Base-by-base conservation (phyloP, 2,113 vertebrate genomes). In the Gobio gobio region DNA sequence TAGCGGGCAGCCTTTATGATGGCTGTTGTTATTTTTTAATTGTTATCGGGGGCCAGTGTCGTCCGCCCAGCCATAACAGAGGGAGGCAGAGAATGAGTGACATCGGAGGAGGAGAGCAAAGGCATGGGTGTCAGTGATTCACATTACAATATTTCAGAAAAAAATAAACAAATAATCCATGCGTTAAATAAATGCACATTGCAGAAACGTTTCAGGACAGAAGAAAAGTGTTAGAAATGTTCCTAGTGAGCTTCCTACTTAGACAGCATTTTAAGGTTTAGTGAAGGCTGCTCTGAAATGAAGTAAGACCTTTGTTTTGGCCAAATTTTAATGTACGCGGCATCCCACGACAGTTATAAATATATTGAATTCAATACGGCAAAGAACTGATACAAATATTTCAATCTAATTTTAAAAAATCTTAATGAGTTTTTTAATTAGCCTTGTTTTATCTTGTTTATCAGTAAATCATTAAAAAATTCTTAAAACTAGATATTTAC, bases 21-120 rank as follows among this genome's bases (percentile, higher is more conserved):
- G 70, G 74, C 84, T 84, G 82, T 83, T 88, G 87, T 88, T 86
- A 88, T 88, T 88, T 88, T 86, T 88, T 68, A 88, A 86, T 88
- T 88, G 87, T 85, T 88, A 78, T 63, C 64, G 13, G 82, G 80
- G 76, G 63, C 80, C 66, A 58, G 78, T 82, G 85, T 86, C 85
- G 22, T 82, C 78, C 83, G 22, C 78, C 64, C 70, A 70, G 84
- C 76, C 54, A 81, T 74, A 78, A 80, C 51, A 18, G 76, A 54
- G 40, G 80, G 51, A 68, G 80, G 26, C 66, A 61, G 29, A 36
- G 64, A 43, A 43, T 66, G 78, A 74, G 43, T 74, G 85, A 76
- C 49, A 54, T 64, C n/a, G 22, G 26, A 76, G 58, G 66, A 80
- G 81, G 78, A 58, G 76, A 79, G 24, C 24, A 51, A 76, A 68